phyloP scores from a whole-genome alignment of 2,797 vertebrate species.

The Thaleichthys pacificus region DNA sequence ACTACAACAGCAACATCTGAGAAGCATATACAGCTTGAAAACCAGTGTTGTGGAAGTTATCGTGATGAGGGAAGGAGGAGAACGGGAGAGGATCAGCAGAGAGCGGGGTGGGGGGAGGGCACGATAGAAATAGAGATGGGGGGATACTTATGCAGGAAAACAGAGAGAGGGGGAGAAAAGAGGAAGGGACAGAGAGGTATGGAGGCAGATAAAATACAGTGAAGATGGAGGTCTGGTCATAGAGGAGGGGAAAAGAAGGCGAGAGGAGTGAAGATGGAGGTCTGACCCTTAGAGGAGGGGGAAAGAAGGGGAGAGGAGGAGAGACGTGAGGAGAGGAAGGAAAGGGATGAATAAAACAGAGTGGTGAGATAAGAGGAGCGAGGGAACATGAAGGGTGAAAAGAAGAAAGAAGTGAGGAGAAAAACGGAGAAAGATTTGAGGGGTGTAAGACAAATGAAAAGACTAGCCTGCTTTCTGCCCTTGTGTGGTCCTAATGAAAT shows the following conservation, averaged over 20 bases:
- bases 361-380: background rate
- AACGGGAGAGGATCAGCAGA: background rate
- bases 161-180: background rate
- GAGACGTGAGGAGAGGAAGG: background rate
- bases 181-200: background rate
- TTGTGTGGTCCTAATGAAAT: too few species aligned
- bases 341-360: background rate
- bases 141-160: background rate
- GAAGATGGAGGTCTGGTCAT: too few species aligned
- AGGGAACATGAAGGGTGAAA: background rate
- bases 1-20: conserved; percentile 42
- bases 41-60: conserved; percentile 44
- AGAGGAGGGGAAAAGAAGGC: background rate
- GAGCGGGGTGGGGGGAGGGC: background rate
- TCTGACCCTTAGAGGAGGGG: background rate
- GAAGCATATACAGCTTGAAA: conserved; percentile 40
- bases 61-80: background rate
- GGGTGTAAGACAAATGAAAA: too few species aligned
- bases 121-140: background rate
- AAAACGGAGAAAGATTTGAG: background rate
- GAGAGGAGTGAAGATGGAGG: background rate
- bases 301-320: background rate
- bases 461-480: too few species aligned
- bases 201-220: background rate
- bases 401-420: background rate